Percentiles rank a stretch among this genome's conserved stretches.
These are phyloP conservation scores for Eidolon helvum DNA, from an alignment of 2,113 vertebrate species.

Conservation along the genomic window DNA sequence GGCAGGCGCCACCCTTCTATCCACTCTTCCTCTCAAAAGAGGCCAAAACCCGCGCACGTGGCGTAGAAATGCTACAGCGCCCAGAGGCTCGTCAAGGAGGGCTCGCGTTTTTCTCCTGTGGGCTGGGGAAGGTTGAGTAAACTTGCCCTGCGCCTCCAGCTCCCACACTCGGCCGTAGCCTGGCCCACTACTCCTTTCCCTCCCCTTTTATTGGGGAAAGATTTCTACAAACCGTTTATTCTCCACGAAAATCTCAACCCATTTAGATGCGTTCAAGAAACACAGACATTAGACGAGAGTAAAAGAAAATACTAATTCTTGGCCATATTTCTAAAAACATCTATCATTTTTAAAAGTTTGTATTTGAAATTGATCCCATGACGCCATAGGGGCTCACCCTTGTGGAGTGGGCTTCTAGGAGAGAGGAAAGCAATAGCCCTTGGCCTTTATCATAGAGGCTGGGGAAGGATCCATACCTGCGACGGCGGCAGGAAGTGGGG, in stretches of 20 bases:
- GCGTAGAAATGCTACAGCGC: not conserved
- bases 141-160: not conserved
- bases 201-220: not conserved
- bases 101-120: not conserved
- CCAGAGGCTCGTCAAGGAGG: not conserved
- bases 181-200: not conserved
- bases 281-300: not conserved
- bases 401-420: not conserved
- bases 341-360: slow-evolving; percentile 16
- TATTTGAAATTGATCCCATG: not conserved
- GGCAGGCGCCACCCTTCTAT: not conserved
- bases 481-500: not conserved
- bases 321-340: slow-evolving; percentile 20
- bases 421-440: not conserved
- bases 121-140: not conserved
- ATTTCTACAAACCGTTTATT: not conserved
- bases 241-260: not conserved
- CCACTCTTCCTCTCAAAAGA: not conserved
- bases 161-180: not conserved
- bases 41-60: not conserved
- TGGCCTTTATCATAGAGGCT: not conserved
- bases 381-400: not conserved
- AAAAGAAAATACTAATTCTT: not conserved
- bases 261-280: not conserved
- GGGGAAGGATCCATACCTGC: not conserved